Conservation (phyloP, 2,888 invertebrate genomes). For the Silvanus unidentatus region DNA sequence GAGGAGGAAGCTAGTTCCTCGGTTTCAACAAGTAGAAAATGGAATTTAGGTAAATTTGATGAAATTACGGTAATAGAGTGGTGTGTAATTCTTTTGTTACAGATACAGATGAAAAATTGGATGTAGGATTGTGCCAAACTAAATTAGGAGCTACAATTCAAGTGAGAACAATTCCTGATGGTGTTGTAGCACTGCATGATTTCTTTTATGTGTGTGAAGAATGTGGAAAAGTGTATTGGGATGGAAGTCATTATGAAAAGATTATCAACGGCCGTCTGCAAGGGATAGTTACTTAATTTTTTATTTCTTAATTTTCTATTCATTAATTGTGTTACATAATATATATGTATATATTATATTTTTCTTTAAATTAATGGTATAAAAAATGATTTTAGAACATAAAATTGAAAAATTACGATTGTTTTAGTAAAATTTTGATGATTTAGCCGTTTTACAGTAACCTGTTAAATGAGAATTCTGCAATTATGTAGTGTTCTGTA, state of each 20-base stretch:
- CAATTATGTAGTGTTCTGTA: no score
- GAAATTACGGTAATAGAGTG: no score
- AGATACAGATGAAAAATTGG: conserved; percentile 41
- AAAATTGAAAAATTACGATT: no score
- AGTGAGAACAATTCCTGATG: conserved; percentile 44
- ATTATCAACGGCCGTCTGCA: conserved; percentile 36
- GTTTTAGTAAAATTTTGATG: no score
- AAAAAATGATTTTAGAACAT: no score
- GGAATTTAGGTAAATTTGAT: conserved; percentile 38
- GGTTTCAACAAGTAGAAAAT: conserved; percentile 29
- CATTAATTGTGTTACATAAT: no score
- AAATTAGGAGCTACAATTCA: conserved; percentile 53
- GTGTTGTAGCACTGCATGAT: conserved; percentile 40
- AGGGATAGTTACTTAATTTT: conserved; percentile 32
- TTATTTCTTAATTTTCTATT: conserved; percentile 2
- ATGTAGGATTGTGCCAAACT: conserved; percentile 48
- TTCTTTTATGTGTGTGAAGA: conserved; percentile 62
- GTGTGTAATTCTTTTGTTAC: conserved; percentile 20
- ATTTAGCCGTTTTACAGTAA: no score
- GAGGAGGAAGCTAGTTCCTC: conserved; percentile 28
- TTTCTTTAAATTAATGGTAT: no score
- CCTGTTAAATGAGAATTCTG: no score
- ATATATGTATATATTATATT: no score
- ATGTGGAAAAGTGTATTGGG: conserved; percentile 75
- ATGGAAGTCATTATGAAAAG: conserved; percentile 44